Evolutionary conservation across 2,113 vertebrate genomes (phyloP).

Genomic region (Sialia sialis): DNA sequence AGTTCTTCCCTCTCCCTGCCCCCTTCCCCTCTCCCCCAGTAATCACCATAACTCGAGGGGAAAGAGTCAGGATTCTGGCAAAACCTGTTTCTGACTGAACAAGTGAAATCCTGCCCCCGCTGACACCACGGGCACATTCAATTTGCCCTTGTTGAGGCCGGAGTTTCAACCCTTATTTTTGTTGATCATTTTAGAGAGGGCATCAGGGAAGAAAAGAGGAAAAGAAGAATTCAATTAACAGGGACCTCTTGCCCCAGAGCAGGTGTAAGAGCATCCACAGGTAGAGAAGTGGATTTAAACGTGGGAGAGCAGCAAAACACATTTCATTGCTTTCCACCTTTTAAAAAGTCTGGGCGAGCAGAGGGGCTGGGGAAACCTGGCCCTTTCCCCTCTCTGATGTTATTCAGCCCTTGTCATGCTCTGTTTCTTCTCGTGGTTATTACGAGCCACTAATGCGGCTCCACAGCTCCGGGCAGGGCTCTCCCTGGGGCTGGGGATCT

Average conservation of each 20-base stretch:
- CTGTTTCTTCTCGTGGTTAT: constrained; percentile 72
- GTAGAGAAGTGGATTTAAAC: neutral
- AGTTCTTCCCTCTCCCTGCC: neutral
- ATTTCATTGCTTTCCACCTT: neutral
- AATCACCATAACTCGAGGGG: neutral
- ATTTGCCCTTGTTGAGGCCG: neutral
- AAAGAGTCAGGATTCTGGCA: constrained; percentile 33
- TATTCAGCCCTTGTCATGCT: constrained; percentile 75
- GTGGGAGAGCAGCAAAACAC: neutral
- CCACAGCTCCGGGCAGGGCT: constrained; percentile 60
- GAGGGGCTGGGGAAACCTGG: neutral
- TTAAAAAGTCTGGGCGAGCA: neutral
- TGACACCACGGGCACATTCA: neutral
- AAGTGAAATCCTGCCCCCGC: constrained; percentile 39
- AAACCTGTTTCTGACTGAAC: constrained; percentile 36
- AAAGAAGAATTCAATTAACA: neutral
- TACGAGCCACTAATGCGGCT: constrained; percentile 70
- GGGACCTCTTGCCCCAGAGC: neutral
- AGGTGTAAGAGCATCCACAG: neutral
- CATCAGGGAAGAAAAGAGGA: neutral
- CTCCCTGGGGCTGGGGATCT: constrained; percentile 74
- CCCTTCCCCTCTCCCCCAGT: neutral
- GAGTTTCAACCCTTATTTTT: neutral
- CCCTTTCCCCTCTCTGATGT: neutral
- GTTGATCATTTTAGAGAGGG: neutral